Evolutionary conservation across 2,888 invertebrate species (phyloP).

Genomic region (Synergus japonicus): DNA sequence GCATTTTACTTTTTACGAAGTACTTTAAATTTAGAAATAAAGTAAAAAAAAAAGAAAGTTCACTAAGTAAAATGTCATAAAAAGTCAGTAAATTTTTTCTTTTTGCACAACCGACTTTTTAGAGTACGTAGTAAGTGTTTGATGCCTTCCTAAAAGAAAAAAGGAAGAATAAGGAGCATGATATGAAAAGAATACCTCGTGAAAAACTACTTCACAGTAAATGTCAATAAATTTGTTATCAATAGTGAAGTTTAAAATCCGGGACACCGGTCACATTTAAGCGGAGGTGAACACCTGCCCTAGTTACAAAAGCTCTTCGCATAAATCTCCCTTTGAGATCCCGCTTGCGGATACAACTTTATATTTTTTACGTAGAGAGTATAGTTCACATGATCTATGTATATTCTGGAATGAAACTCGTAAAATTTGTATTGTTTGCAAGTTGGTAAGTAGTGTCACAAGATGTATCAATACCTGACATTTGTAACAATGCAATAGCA

Average conservation of each 20-base stretch:
- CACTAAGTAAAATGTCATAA: too few species aligned
- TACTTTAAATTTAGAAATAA: too few species aligned
- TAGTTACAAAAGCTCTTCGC: constrained; percentile 17
- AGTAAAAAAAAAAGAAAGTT: too few species aligned
- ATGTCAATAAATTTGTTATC: constrained; percentile 23
- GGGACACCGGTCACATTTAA: not conserved
- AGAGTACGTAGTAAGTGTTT: not conserved
- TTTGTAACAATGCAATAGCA: not conserved
- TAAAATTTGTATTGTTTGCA: not conserved
- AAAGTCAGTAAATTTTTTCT: too few species aligned
- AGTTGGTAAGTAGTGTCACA: not conserved
- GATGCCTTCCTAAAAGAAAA: not conserved
- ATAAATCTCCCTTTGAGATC: constrained; percentile 34
- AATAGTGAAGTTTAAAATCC: constrained; percentile 29
- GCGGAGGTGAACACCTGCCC: constrained; percentile 22
- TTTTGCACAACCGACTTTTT: not conserved
- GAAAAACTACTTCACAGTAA: not conserved
- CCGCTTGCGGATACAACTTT: not conserved
- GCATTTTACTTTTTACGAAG: too few species aligned
- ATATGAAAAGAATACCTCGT: not conserved
- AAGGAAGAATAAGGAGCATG: not conserved
- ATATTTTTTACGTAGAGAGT: not conserved
- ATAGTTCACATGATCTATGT: not conserved
- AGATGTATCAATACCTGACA: not conserved
- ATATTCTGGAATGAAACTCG: not conserved